Conservation (phyloP, 2,113 vertebrate genomes). For the Tachuris rubrigastra region DNA sequence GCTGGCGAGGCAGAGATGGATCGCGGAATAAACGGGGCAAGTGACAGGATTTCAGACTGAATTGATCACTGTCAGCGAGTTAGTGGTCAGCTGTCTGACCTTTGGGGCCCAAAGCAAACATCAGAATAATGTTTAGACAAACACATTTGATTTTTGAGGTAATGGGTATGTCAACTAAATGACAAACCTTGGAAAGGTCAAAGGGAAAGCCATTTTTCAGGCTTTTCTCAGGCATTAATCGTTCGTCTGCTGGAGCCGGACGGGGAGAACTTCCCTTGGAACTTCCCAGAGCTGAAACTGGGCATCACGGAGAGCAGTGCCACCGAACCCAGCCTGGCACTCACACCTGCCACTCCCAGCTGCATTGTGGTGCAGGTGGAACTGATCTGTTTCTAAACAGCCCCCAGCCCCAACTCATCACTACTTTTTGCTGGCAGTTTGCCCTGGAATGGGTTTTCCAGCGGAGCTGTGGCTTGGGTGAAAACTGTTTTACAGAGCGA, state of each 20-base stretch:
- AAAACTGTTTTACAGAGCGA: not conserved
- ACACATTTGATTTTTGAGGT: slow-evolving; percentile 87
- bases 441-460: not conserved
- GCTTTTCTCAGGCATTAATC: slow-evolving; percentile 76
- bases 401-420: not conserved
- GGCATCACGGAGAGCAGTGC: not conserved
- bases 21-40: slow-evolving; percentile 80
- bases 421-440: not conserved
- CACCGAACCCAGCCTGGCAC: not conserved
- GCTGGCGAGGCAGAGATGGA: slow-evolving; percentile 81
- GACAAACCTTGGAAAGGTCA: slow-evolving; percentile 84
- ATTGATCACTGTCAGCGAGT: slow-evolving; percentile 86
- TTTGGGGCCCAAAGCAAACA: slow-evolving; percentile 78
- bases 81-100: slow-evolving; percentile 83
- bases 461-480: too few species aligned
- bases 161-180: slow-evolving; percentile 87
- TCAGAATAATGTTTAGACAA: slow-evolving; percentile 88
- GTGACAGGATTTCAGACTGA: slow-evolving; percentile 78
- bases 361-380: not conserved
- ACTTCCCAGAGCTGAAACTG: not conserved
- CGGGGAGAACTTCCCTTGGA: not conserved
- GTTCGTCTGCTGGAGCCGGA: slow-evolving; percentile 56
- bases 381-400: too few species aligned
- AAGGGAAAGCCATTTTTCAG: slow-evolving; percentile 84
- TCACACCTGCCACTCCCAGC: not conserved